Evolutionary conservation across 2,113 vertebrate genomes (phyloP).

Genomic region (Lamprotornis superbus): DNA sequence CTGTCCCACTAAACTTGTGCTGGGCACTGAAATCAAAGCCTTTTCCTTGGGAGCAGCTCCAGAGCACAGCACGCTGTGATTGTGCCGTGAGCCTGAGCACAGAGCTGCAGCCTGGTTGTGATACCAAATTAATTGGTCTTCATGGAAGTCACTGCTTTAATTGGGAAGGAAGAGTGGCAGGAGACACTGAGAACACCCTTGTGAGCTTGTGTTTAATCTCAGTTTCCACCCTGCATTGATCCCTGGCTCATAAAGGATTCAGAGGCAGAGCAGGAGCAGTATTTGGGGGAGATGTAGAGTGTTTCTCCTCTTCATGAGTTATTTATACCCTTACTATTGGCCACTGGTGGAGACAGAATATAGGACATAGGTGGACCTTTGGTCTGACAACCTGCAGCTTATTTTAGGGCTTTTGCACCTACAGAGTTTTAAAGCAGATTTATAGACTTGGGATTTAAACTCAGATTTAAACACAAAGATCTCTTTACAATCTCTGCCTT

Average conservation of each 20-base stretch:
- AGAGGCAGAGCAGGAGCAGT: neutral
- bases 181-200: neutral
- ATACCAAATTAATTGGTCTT: neutral
- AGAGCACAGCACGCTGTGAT: fast-evolving
- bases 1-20: neutral
- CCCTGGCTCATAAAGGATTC: neutral
- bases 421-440: neutral
- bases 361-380: neutral
- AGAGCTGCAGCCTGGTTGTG: neutral
- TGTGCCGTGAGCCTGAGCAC: neutral
- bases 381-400: neutral
- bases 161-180: neutral
- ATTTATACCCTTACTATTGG: neutral
- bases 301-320: neutral
- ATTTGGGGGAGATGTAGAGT: neutral
- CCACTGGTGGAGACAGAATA: neutral
- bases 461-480: neutral
- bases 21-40: neutral
- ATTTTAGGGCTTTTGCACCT: neutral
- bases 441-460: neutral
- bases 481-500: neutral
- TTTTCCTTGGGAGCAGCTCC: fast-evolving
- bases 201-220: neutral
- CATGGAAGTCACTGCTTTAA: neutral
- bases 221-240: neutral